Conservation (phyloP, 2,797 vertebrate species). For the Pangasius macronema region DNA sequence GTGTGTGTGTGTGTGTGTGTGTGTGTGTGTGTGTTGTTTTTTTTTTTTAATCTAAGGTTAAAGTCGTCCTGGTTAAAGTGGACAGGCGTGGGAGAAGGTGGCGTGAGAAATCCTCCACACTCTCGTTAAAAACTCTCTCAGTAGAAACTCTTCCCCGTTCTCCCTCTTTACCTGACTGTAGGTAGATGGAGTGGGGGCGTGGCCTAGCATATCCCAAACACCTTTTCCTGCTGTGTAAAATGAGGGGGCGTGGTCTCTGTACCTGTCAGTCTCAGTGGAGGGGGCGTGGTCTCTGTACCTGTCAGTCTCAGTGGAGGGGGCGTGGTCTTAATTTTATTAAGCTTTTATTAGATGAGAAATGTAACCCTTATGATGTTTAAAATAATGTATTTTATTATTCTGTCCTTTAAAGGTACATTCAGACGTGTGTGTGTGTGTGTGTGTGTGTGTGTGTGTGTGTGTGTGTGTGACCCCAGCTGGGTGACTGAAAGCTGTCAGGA, state of each 20-base stretch:
- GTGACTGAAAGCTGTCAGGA: constrained; percentile 49
- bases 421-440: not conserved
- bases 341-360: not conserved
- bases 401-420: not conserved
- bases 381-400: not conserved
- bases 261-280: not conserved
- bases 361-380: not conserved
- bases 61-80: too few relatives aligned
- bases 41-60: too few relatives aligned
- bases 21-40: not conserved
- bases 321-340: not conserved
- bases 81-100: too few relatives aligned
- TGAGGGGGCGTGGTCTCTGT: not conserved
- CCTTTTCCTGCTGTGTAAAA: not conserved
- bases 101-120: too few relatives aligned
- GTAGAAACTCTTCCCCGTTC: not conserved
- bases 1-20: too few relatives aligned
- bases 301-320: not conserved
- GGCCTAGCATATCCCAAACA: not conserved
- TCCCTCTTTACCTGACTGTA: not conserved
- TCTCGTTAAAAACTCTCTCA: not conserved
- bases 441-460: not conserved
- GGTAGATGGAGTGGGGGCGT: not conserved
- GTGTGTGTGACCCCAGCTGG: constrained; percentile 43
- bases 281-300: not conserved